Evolutionary conservation across 1,140 invertebrate genomes (phyloP), one percentile per base, ranked within the genome.

Genomic region (Lycorma delicatula): DNA sequence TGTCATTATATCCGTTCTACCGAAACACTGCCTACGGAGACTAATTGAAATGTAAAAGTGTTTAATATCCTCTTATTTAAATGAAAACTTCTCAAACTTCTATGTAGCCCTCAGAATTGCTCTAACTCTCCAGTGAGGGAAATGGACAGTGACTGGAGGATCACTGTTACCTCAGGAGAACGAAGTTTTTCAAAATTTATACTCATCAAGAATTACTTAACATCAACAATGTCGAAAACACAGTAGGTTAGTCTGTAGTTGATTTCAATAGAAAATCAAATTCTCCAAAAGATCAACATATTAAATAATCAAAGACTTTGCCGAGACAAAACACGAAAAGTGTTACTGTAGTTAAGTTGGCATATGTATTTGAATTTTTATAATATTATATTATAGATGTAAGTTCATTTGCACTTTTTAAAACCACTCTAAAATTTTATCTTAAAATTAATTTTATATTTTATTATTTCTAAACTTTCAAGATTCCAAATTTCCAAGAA

Each of bases 271-370:
- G 48, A 50, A 50, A 23, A 23, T 50, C 3, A 11, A 13, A 23
- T 50, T 50, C 48, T 50, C 26, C 18, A 50, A 18, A 50, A 22
- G n/a, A n/a, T n/a, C n/a, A n/a, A n/a, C n/a, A n/a, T n/a, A n/a
- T n/a, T n/a, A n/a, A n/a, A n/a, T n/a, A n/a, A n/a, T n/a, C n/a
- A n/a, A n/a, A n/a, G n/a, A n/a, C n/a, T n/a, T n/a, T n/a, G n/a
- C n/a, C n/a, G n/a, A n/a, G n/a, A n/a, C n/a, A n/a, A n/a, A n/a
- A n/a, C n/a, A n/a, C n/a, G n/a, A n/a, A n/a, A n/a, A n/a, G n/a
- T n/a, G n/a, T n/a, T n/a, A n/a, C n/a, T n/a, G n/a, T n/a, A n/a
- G n/a, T n/a, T n/a, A n/a, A n/a, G n/a, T n/a, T n/a, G n/a, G n/a
- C n/a, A n/a, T n/a, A n/a, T n/a, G n/a, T n/a, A n/a, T n/a, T n/a